Evolutionary conservation across 1,140 invertebrate genomes (phyloP).

Genomic region (Antheraea pernyi): DNA sequence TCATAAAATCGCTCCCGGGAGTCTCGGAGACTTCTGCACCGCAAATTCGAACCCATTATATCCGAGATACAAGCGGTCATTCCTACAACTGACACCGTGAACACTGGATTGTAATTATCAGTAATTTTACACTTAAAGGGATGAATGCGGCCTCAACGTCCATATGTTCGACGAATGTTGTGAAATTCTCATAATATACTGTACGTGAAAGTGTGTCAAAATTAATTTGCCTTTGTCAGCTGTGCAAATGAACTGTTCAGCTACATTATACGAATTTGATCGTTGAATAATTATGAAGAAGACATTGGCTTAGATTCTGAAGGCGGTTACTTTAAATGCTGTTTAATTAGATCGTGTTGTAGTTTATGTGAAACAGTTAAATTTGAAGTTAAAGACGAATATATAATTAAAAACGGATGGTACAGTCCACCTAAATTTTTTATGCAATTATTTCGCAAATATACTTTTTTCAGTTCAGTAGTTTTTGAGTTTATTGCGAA

Average conservation of each 20-base stretch:
- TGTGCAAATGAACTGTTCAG: conserved; percentile 13
- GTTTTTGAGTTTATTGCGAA: too few species aligned
- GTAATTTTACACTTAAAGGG: conserved; percentile 60
- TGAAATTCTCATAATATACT: conserved; percentile 18
- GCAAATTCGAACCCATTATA: background rate
- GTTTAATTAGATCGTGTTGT: too few species aligned
- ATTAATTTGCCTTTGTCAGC: conserved; percentile 8
- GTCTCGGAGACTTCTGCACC: background rate
- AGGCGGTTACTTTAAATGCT: background rate
- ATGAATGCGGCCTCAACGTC: conserved; percentile 52
- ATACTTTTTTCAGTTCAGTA: too few species aligned
- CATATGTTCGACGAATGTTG: conserved; percentile 54
- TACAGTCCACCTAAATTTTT: too few species aligned
- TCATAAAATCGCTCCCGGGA: conserved; percentile 25
- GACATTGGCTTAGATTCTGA: background rate
- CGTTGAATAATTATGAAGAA: background rate
- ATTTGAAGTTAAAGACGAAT: too few species aligned
- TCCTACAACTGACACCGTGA: conserved; percentile 70
- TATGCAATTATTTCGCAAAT: too few species aligned
- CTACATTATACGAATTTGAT: background rate
- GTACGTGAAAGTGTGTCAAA: conserved; percentile 15
- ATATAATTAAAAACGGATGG: too few species aligned
- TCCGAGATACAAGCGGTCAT: conserved; percentile 63
- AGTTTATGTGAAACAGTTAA: background rate
- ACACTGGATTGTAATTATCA: conserved; percentile 62